Evolutionary conservation across 2,888 invertebrate species (phyloP).

Genomic region (Phyto melanocephala): DNA sequence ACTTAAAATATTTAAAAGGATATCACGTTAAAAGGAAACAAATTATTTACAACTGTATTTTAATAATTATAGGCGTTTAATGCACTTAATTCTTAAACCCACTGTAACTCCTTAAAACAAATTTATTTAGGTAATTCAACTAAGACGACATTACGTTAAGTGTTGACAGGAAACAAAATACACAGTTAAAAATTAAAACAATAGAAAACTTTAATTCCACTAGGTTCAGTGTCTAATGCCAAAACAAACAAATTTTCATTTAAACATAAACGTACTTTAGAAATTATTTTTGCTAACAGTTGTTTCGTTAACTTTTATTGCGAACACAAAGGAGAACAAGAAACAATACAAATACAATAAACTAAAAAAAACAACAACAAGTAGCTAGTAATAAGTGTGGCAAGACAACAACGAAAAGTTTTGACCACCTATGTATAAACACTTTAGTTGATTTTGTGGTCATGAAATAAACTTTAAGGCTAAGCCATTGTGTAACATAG

Average conservation of each 20-base stretch:
- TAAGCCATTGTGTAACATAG: slow-evolving; percentile 21
- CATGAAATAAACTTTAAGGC: slow-evolving; percentile 28
- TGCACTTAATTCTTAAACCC: no score
- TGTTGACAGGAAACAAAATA: background rate
- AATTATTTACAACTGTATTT: no score
- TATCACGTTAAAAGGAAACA: no score
- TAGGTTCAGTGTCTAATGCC: background rate
- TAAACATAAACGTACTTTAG: background rate
- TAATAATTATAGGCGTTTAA: no score
- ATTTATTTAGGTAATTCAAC: slow-evolving; percentile 39
- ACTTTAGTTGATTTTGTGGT: slow-evolving; percentile 51
- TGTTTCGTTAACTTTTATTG: background rate
- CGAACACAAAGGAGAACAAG: background rate
- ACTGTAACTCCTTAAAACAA: no score
- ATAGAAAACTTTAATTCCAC: slow-evolving; percentile 16
- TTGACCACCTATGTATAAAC: slow-evolving; percentile 16
- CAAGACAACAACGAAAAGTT: slow-evolving; percentile 15
- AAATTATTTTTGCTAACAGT: slow-evolving; percentile 8
- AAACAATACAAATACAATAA: background rate
- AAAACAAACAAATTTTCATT: background rate
- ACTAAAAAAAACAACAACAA: no score
- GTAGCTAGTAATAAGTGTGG: slow-evolving; percentile 4
- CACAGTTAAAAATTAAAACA: background rate
- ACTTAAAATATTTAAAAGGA: no score
- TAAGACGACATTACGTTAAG: background rate